Percentiles rank a stretch among this genome's conserved stretches.
phyloP scores from a whole-genome alignment of 2,797 vertebrate genomes.

The Danio jaintianensis region DNA sequence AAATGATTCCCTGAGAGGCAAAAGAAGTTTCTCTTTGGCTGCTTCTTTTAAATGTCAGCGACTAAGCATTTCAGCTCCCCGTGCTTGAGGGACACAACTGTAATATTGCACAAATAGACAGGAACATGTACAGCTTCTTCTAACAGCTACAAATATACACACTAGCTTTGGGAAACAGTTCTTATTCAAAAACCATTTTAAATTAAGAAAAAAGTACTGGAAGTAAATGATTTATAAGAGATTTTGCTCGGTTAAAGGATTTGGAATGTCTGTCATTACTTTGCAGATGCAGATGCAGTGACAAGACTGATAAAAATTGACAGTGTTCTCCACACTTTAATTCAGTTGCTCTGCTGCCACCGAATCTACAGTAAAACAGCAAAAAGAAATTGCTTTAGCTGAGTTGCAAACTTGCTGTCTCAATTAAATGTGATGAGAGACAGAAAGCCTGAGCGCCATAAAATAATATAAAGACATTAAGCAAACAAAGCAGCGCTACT shows the following conservation, averaged over 20 bases:
- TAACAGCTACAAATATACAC: neutral
- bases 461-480: constrained; percentile 6
- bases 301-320: neutral
- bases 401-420: neutral
- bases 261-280: neutral
- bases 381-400: neutral
- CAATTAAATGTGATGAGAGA: constrained; percentile 16
- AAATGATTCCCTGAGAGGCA: constrained; percentile 15
- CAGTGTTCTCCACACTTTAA: neutral
- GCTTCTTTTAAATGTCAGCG: constrained; percentile 28
- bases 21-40: neutral
- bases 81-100: constrained; percentile 33
- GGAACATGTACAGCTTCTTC: constrained; percentile 38
- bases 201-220: neutral
- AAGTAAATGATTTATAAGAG: neutral
- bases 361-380: neutral
- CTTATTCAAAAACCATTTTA: neutral
- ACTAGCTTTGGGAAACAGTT: neutral
- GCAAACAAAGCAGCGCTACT: constrained; percentile 4
- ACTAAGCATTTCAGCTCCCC: constrained; percentile 25
- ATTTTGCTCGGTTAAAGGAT: neutral
- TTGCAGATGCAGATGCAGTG: neutral
- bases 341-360: neutral
- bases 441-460: neutral
- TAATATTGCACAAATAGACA: constrained; percentile 26